Base-by-base conservation (phyloP, 1,140 invertebrate species). In the Wiebesia pumilae region DNA sequence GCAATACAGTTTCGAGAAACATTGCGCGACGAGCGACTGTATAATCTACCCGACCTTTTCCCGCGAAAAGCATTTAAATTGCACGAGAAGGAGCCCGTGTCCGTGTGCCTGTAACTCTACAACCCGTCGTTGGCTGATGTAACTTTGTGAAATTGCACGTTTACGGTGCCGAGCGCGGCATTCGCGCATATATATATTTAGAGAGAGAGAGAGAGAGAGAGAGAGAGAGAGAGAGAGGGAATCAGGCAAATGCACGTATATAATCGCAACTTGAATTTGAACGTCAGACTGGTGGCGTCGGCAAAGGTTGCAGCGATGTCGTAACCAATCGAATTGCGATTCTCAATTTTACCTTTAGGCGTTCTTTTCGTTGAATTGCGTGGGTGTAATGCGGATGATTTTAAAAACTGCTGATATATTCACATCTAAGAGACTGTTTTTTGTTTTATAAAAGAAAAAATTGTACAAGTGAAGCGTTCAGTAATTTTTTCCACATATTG, bases 61-160 rank as follows among this genome's bases (percentile, higher is more conserved):
- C 27, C 83, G 83, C n/a, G 71, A 79, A 51, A 51, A 84, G 30
- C 51, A 62, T 75, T 75, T 75, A 83, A 83, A 83, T 83, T 51
- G 67, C 43, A 30, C 16, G 30, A 54, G 47, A 73, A 54, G 65
- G 47, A 30, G 30, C 14, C 58, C 58, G 19, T 3, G 7, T 80
- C 19, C 30, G 71, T 30, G 9, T 77, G 30, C 40, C 14, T 51
- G 38, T 43, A n/a, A 43, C 38, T 75, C 73, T 27, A 16, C 38
- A 19, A 4, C 27, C n/a, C 54, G 19, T 54, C 16, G 40, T n/a
- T 30, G 33, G 2, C 83, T 84, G 58, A 84, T 67, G 83, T 75
- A 84, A 84, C 73, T 35, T 24, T 40, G 75, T 14, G 83, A 84
- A 78, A 79, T 69, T 84, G 83, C 83, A 77, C 65, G 51, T 62